These are phyloP conservation scores for Petroica traversi DNA, from an alignment of 2,113 vertebrate species.

Conservation along the genomic window DNA sequence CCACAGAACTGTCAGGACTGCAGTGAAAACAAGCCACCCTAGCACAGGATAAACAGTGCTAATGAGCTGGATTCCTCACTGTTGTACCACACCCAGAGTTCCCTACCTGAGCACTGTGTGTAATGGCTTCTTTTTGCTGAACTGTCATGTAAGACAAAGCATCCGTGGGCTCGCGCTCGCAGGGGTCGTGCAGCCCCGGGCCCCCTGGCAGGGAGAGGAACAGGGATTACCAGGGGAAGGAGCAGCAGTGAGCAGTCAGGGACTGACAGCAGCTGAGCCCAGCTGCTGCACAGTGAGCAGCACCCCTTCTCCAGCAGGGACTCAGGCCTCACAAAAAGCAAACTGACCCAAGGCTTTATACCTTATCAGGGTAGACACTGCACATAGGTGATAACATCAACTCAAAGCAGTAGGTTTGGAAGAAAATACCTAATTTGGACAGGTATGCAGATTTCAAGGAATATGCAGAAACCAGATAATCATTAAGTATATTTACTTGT, in stretches of 20 bases:
- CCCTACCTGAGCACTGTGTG: slow-evolving; percentile 92
- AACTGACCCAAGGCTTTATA: not conserved
- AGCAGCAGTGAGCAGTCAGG: not conserved
- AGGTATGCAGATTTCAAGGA: not conserved
- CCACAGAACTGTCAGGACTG: not conserved
- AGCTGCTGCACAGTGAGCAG: not conserved
- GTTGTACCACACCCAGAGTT: not conserved
- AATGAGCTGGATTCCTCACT: not conserved
- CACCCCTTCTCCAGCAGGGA: not conserved
- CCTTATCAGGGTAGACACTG: not conserved
- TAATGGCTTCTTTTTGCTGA: slow-evolving; percentile 93
- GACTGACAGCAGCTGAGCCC: not conserved
- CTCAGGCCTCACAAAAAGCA: not conserved
- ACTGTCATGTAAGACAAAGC: slow-evolving; percentile 88
- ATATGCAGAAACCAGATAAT: not conserved
- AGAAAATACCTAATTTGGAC: not conserved
- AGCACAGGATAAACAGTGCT: not conserved
- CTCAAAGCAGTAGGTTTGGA: not conserved
- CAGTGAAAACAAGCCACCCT: not conserved
- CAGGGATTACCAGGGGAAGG: not conserved
- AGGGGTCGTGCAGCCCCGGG: slow-evolving; percentile 95
- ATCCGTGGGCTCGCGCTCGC: slow-evolving; percentile 92
- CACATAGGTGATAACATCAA: not conserved
- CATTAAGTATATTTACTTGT: not conserved
- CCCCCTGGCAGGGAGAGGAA: slow-evolving; percentile 79